Conservation (phyloP, 2,888 invertebrate species). For the Leucophora obtusa region DNA sequence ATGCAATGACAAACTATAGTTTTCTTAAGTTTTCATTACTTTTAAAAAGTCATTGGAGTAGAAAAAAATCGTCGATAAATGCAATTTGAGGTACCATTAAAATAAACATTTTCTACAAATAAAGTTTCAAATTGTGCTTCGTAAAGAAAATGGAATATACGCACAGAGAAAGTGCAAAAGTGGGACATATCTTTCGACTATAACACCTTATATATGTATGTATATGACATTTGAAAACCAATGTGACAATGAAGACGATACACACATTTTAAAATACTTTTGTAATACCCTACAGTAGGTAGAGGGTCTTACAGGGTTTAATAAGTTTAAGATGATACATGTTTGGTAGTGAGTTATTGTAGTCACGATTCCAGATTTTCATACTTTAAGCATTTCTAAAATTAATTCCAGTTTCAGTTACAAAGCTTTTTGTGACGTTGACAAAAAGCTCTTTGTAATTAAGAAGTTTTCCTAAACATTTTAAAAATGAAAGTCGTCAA, state of each 20-base stretch:
- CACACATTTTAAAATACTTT: background rate
- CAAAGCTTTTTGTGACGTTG: too few relatives aligned
- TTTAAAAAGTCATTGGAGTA: conserved; percentile 24
- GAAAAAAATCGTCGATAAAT: conserved; percentile 31
- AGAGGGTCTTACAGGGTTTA: too few relatives aligned
- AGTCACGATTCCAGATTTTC: too few relatives aligned
- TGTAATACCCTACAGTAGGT: background rate
- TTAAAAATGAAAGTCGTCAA: background rate
- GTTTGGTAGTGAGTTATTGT: too few relatives aligned
- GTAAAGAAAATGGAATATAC: background rate
- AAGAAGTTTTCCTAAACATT: background rate
- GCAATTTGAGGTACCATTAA: conserved; percentile 29
- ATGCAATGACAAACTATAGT: conserved; percentile 6
- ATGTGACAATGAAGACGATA: background rate
- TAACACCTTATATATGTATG: background rate
- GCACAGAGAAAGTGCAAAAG: background rate
- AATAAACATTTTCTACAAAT: background rate
- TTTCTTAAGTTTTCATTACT: conserved; percentile 29
- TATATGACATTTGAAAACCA: background rate
- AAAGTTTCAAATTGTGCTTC: background rate
- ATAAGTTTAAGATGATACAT: too few relatives aligned
- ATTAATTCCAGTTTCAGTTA: background rate
- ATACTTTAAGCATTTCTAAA: too few relatives aligned
- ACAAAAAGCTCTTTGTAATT: too few relatives aligned
- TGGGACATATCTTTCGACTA: background rate